Evolutionary conservation across 2,888 invertebrate species (phyloP).

Genomic region (Agrotis puta): DNA sequence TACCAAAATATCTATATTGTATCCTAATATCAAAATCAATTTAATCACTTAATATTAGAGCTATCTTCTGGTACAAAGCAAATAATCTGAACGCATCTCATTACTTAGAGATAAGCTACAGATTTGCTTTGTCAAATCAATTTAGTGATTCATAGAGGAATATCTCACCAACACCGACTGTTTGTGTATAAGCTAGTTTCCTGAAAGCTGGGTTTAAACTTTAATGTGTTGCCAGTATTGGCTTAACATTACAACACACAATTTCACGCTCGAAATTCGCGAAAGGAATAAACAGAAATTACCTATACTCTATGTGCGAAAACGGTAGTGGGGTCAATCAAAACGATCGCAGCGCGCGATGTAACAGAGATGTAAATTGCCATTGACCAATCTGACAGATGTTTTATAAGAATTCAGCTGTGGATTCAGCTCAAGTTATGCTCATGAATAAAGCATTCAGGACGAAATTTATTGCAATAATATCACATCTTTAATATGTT

Average conservation of each 20-base stretch:
- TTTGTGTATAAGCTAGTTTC: slow-evolving; percentile 24
- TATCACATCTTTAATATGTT: slow-evolving; percentile 8
- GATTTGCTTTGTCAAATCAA: slow-evolving; percentile 20
- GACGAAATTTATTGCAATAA: background rate
- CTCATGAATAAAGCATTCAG: background rate
- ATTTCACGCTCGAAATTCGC: no score
- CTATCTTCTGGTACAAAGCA: slow-evolving; percentile 4
- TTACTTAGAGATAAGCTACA: slow-evolving; percentile 23
- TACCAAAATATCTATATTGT: background rate
- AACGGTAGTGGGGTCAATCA: no score
- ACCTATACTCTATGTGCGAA: no score
- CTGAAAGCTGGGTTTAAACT: slow-evolving; percentile 38
- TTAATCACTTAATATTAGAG: slow-evolving; percentile 18
- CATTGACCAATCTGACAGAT: no score
- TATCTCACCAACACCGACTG: slow-evolving; percentile 15
- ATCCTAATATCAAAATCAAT: slow-evolving; percentile 8
- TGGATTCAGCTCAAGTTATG: no score
- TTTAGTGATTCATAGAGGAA: slow-evolving; percentile 49
- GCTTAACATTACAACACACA: slow-evolving; percentile 20
- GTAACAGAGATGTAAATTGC: no score
- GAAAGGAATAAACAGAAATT: no score
- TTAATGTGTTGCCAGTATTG: slow-evolving; percentile 35
- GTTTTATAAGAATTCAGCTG: no score
- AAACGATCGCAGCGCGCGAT: no score
- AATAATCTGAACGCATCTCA: slow-evolving; percentile 42